phyloP scores from a whole-genome alignment of 2,113 vertebrate species.

The Malurus melanocephalus region DNA sequence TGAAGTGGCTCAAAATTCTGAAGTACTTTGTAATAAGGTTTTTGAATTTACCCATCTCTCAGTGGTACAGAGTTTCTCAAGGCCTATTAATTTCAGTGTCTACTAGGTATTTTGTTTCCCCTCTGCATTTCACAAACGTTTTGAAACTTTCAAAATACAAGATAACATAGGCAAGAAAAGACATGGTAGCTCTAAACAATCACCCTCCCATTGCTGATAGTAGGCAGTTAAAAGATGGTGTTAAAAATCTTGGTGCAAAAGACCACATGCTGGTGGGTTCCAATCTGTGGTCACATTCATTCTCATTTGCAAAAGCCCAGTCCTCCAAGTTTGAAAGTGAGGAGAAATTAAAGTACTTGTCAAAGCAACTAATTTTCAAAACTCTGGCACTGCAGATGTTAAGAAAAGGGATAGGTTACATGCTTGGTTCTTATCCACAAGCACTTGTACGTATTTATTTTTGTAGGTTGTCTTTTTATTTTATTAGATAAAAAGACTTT shows the following conservation, averaged over 20 bases:
- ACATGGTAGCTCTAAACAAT: not conserved
- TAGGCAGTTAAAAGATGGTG: not conserved
- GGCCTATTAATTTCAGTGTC: not conserved
- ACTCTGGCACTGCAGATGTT: not conserved
- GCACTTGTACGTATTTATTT: not conserved
- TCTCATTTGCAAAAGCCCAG: not conserved
- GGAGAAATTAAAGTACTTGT: not conserved
- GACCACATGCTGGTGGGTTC: not conserved
- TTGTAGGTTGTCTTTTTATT: not conserved
- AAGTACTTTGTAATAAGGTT: not conserved
- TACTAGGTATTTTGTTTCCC: not conserved
- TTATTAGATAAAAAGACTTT: not conserved
- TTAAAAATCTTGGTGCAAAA: not conserved
- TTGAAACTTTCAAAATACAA: not conserved
- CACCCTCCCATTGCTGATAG: not conserved
- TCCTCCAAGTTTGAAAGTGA: not conserved
- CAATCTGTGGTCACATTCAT: not conserved
- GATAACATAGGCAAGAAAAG: not conserved
- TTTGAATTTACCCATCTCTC: not conserved
- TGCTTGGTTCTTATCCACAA: not conserved
- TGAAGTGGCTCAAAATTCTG: not conserved
- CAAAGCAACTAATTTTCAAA: not conserved
- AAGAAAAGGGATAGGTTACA: not conserved
- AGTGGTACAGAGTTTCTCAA: not conserved
- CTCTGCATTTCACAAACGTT: rapidly evolving